These are phyloP conservation scores for Oscheius onirici DNA, from an alignment of 2,888 invertebrate species.

Conservation along the genomic window DNA sequence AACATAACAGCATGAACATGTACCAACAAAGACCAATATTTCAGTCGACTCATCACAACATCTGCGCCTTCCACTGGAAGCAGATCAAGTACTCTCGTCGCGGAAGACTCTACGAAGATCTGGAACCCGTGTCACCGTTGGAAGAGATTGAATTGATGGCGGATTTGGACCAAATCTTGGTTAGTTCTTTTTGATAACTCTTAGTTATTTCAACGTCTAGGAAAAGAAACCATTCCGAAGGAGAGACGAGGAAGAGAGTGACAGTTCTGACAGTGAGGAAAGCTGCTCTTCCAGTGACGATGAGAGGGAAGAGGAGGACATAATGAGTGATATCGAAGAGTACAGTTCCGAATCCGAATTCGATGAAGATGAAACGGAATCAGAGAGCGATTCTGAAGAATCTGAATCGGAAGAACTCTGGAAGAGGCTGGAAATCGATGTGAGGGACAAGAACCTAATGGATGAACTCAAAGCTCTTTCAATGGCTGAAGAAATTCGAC, in stretches of 20 bases:
- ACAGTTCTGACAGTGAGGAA: no score
- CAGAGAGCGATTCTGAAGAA: background rate
- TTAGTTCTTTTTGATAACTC: no score
- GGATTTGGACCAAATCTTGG: background rate
- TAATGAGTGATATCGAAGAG: background rate
- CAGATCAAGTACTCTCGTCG: conserved; percentile 7
- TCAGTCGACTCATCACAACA: background rate
- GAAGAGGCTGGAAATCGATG: no score
- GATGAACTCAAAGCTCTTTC: no score
- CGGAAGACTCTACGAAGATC: background rate
- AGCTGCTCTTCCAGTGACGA: background rate
- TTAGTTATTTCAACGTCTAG: no score
- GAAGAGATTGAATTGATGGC: background rate
- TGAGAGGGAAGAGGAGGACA: background rate
- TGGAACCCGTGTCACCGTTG: background rate
- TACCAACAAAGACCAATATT: background rate
- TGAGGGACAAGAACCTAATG: no score
- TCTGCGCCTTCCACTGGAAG: conserved; percentile 20
- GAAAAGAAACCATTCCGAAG: no score
- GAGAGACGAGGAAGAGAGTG: no score
- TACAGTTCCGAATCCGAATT: background rate
- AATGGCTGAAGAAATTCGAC: no score
- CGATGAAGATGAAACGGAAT: background rate
- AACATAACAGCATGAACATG: background rate
- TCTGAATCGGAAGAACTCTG: no score